Evolutionary conservation across 2,888 invertebrate species (phyloP), one percentile per base, ranked within the genome.

Genomic region (Notodonta dromedarius): DNA sequence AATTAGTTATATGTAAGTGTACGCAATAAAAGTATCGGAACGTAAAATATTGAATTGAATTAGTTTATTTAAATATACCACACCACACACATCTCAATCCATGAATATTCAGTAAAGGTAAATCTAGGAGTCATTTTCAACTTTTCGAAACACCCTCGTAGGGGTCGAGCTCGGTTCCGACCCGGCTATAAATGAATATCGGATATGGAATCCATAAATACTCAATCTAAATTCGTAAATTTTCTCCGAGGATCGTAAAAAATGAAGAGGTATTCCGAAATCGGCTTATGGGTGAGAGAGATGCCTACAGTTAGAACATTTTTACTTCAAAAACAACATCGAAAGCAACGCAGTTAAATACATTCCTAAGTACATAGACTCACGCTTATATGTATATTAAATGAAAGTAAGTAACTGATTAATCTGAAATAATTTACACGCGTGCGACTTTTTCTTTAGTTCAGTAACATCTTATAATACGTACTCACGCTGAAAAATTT

Each of bases 221-320:
- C 87, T 86, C 85, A 88, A 87, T 88, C 84, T 87, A 89, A 90
- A 89, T 89, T 87, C 85, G 86, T 85, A 84, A 86, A 86, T 87
- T 86, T 87, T 87, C 83, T 80, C 77, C 73, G 78, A 79, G 79
- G 77, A 80, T 84, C 84, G 83, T 84, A 87, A 89, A 74, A 89
- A 86, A 85, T 84, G 80, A 85, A 86, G 83, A 83, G 83, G 80
- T 85, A 84, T 85, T 86, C 82, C 81, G 80, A 84, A 86, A 86
- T 84, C 84, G 84, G 87, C 85, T 89, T 82, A 86, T 78, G 78
- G 77, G 66, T 74, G 78, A 78, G 77, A 79, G 52, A 52, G 12
- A 11, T 32, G 32, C 11, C 52, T 79, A 83, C 75, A 78, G 80
- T 80, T 84, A 81, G 84, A 85, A 81, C 75, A 82, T 82, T 83